Conservation (phyloP, 1,140 invertebrate genomes). For the Neomicropteryx cornuta region DNA sequence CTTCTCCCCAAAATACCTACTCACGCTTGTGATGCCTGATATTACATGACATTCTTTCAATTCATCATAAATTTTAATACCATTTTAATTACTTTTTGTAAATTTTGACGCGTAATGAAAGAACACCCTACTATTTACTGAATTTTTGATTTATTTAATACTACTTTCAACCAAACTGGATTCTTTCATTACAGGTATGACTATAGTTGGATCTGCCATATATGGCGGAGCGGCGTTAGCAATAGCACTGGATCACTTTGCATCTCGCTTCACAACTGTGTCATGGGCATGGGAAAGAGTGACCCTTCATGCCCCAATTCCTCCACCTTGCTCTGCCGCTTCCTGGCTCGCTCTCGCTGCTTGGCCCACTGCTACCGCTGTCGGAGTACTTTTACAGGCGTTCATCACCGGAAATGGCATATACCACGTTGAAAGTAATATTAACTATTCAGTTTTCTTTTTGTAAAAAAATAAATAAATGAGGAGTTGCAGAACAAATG, state of each 20-base stretch:
- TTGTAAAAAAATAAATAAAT: background rate
- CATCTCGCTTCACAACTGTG: background rate
- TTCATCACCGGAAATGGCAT: slow-evolving; percentile 58
- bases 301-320: slow-evolving; percentile 36
- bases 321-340: slow-evolving; percentile 58
- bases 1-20: too few relatives aligned
- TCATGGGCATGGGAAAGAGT: slow-evolving; percentile 35
- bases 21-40: too few relatives aligned
- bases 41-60: too few relatives aligned
- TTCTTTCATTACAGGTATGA: slow-evolving; percentile 49
- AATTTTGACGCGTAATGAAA: too few relatives aligned
- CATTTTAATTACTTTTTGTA: too few relatives aligned
- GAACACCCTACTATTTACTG: too few relatives aligned
- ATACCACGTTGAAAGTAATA: slow-evolving; percentile 50
- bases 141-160: too few relatives aligned
- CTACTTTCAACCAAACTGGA: too few relatives aligned
- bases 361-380: slow-evolving; percentile 59
- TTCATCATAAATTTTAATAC: too few relatives aligned
- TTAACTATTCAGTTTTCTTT: background rate
- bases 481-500: too few relatives aligned
- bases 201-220: slow-evolving; percentile 63
- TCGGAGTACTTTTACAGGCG: slow-evolving; percentile 58
- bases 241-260: slow-evolving; percentile 61
- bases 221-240: slow-evolving; percentile 66
- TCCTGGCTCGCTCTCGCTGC: slow-evolving; percentile 63